Evolutionary conservation across 2,888 invertebrate species (phyloP), one percentile per base, ranked within the genome.

Genomic region (Heteromurus nitidus): DNA sequence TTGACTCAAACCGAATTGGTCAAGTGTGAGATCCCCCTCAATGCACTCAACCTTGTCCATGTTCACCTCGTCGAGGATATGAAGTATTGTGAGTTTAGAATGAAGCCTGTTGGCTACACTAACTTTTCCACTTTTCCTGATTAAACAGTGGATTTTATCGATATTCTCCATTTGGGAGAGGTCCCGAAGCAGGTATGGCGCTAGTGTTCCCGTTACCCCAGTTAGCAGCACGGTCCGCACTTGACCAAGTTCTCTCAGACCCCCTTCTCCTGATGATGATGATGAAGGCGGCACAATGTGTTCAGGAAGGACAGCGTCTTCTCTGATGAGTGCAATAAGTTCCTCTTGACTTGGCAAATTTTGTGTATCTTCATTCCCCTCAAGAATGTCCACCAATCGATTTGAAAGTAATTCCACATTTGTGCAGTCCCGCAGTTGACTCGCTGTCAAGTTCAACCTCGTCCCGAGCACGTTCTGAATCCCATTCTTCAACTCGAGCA

Each of bases 401-500:
- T 36, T 36, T 16, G 36, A 20, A 7, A 77, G 60, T 18, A 50
- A 9, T 1, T 31, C 31, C 3, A 69, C 11, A 31, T 58, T 69
- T 3, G 16, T 60, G 16, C 50, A 65, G n/a, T 79, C 74, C 26
- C 28, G 24, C 18, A 82, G 16, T 0, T 60, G 58, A 2, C 47
- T 65, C 0, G 74, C 73, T 9, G 24, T 60, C 2, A 82, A 26
- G 0, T 64, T 44, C n/a, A 79, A 22, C 55, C 79, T 44, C n/a
- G 53, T 50, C 18, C 82, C 82, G 7, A 82, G 73, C 0, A 79
- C 30, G n/a, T 60, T 42, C 30, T 82, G 82, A 0, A 82, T 20
- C 5, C 36, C 55, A 60, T 82, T 82, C 36, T 76, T 82, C 22
- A 82, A 20, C 62, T 82, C 82, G 3, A 82, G 67, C 44, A 74